Conservation (phyloP, 2,797 vertebrate species). For the Sarcoramphus papa region DNA sequence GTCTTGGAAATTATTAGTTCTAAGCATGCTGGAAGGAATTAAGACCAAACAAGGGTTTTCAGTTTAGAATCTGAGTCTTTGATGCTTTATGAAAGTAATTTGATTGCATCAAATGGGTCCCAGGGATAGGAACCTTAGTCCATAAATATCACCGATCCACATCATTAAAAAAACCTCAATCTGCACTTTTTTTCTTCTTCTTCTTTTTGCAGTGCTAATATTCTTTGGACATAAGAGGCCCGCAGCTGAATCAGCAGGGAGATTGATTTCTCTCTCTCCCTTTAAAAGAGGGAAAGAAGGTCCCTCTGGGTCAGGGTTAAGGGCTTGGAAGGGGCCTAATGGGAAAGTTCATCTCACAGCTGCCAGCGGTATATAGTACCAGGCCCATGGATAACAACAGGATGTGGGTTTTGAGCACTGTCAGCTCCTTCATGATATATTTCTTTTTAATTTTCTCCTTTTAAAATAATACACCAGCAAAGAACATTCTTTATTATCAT, state of each 20-base stretch:
- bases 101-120: conserved; percentile 60
- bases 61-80: conserved; percentile 53
- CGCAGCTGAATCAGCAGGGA: conserved; percentile 58
- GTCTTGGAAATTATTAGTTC: conserved; percentile 54
- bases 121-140: conserved; percentile 51
- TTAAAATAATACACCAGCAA: conserved; percentile 66
- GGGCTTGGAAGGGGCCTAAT: conserved; percentile 52
- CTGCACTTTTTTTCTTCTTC: neutral
- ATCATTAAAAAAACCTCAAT: conserved; percentile 50
- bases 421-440: conserved; percentile 64
- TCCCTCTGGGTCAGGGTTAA: conserved; percentile 58
- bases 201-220: conserved; percentile 56
- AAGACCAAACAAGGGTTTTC: conserved; percentile 49
- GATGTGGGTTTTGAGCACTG: conserved; percentile 75
- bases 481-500: conserved; percentile 60
- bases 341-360: conserved; percentile 60
- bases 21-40: conserved; percentile 58
- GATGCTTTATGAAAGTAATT: conserved; percentile 59
- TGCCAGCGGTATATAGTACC: conserved; percentile 47
- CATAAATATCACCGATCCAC: conserved; percentile 61
- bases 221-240: conserved; percentile 57
- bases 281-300: conserved; percentile 57
- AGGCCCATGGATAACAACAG: conserved; percentile 69
- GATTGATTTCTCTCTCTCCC: conserved; percentile 44
- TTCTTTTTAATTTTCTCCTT: conserved; percentile 73